Evolutionary conservation across 1,140 invertebrate species (phyloP), one percentile per base, ranked within the genome.

Genomic region (Samia ricini): DNA sequence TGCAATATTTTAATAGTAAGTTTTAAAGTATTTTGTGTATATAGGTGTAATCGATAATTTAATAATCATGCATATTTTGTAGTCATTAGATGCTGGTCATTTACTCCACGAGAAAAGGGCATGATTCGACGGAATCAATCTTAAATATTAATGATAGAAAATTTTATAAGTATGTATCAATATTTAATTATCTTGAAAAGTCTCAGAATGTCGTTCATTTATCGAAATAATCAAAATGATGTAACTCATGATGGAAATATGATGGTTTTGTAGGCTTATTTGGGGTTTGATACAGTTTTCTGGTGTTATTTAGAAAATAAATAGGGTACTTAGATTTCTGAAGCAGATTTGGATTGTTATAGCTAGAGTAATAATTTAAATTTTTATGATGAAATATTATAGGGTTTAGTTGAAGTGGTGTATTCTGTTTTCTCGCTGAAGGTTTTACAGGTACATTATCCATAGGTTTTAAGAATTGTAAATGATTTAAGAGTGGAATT

Each of bases 201-300:
- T n/a, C n/a, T n/a, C n/a, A 42, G 33, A 15, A 42, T 1, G 4
- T 12, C n/a, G 10, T 51, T 36, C n/a, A 61, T 54, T 66, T 50
- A 62, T 68, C 68, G 56, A 76, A 72, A 63, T 74, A 77, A 68
- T 81, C 78, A 64, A 76, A 77, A 66, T 77, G 72, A 67, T 76
- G 74, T 54, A 81, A 61, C 68, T 76, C 68, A 21, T 74, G 71
- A 23, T 81, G 79, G 60, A 82, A 83, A 60, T 79, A 83, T 21
- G 81, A 81, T 21, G 71, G 72, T 8, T 52, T 48, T 8, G 23
- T 29, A 26, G 56, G 19, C 54, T 59, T 61, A 4, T 21, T 48
- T 21, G 61, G n/a, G 20, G 10, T 51, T 61, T 63, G 62, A 50
- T 49, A 56, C n/a, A 60, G 2, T 4, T 50, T 62, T 21, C 33